These are phyloP conservation scores for Isurus oxyrinchus DNA, from an alignment of 2,113 vertebrate species.

Conservation along the genomic window DNA sequence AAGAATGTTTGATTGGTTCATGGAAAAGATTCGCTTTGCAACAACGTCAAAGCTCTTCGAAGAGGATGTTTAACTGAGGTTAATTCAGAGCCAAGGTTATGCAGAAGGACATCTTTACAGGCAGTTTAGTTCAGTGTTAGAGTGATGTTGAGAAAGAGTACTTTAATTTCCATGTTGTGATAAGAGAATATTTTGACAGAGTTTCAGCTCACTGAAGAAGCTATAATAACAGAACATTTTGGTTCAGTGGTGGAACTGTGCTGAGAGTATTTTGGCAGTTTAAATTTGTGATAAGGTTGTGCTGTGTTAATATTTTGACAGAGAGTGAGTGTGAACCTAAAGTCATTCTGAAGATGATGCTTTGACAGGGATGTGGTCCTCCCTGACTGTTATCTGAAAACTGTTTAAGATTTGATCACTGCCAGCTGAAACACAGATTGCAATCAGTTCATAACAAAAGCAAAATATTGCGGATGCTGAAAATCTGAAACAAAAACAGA, in stretches of 20 bases:
- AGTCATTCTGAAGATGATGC: not conserved
- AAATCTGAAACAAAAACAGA: too few relatives aligned
- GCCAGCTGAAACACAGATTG: not conserved
- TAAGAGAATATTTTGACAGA: not conserved
- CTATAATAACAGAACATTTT: not conserved
- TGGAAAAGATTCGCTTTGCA: not conserved
- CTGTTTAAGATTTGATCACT: not conserved
- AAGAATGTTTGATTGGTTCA: not conserved
- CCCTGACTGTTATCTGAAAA: not conserved
- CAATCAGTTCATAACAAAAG: not conserved
- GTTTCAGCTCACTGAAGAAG: not conserved
- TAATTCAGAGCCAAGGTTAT: not conserved
- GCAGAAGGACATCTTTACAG: not conserved
- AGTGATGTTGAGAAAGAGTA: not conserved
- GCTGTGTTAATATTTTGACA: not conserved
- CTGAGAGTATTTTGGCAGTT: not conserved
- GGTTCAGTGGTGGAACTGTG: not conserved
- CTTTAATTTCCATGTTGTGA: not conserved
- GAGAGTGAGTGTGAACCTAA: not conserved
- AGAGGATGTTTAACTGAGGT: not conserved
- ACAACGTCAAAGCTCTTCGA: too few relatives aligned
- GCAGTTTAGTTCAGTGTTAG: not conserved
- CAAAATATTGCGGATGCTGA: too few relatives aligned
- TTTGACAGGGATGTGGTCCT: not conserved
- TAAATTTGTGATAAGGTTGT: not conserved